These are phyloP conservation scores for Drosophila sturtevanti DNA, from an alignment of 1,140 invertebrate genomes.

Conservation along the genomic window DNA sequence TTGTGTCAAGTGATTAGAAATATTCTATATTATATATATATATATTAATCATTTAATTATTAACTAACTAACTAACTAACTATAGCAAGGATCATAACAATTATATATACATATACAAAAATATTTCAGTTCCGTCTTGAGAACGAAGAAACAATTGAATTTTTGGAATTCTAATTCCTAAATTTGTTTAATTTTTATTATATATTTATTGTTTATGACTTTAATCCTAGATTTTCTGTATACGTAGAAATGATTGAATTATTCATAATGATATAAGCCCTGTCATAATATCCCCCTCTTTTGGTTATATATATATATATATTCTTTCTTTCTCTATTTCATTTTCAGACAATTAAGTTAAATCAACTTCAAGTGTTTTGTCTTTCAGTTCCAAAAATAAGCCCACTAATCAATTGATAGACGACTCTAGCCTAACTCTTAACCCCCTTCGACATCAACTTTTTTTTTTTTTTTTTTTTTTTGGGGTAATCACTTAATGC, in stretches of 20 bases:
- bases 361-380: conserved; percentile 9
- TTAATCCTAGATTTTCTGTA: no score
- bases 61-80: no score
- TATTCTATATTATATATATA: no score
- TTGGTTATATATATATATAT: no score
- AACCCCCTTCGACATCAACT: conserved; percentile 22
- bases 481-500: conserved; percentile 70
- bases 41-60: no score
- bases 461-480: background rate
- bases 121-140: no score
- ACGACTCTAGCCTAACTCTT: conserved; percentile 21
- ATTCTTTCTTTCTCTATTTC: background rate
- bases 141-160: no score
- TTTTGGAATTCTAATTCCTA: no score
- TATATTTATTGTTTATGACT: no score
- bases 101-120: no score
- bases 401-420: conserved; percentile 68
- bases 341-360: conserved; percentile 20
- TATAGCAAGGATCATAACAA: no score
- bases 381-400: conserved; percentile 47
- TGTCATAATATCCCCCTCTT: background rate
- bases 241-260: background rate
- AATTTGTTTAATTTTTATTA: background rate
- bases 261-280: background rate
- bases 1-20: no score